These are phyloP conservation scores for Euplagia quadripunctaria DNA, from an alignment of 2,888 invertebrate species.

Conservation along the genomic window DNA sequence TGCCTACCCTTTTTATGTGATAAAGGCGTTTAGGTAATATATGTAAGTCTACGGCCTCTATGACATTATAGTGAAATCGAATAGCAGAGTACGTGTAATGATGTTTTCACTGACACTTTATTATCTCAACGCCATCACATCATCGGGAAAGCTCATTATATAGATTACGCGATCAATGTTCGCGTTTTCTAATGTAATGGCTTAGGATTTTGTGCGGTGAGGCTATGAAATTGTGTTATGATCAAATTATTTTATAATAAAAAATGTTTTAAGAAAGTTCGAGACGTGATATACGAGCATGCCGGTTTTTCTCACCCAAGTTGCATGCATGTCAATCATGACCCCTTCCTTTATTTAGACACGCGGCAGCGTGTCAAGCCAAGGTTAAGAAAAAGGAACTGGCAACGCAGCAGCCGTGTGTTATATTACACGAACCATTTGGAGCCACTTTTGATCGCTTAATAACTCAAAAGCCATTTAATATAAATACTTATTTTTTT, in stretches of 20 bases:
- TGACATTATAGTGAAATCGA: slow-evolving; percentile 44
- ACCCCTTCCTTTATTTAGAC: too few relatives aligned
- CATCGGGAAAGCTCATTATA: slow-evolving; percentile 50
- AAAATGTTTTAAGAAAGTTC: not conserved
- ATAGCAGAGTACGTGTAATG: slow-evolving; percentile 28
- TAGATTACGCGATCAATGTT: slow-evolving; percentile 42
- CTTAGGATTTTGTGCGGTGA: slow-evolving; percentile 18
- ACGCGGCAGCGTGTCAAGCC: too few relatives aligned
- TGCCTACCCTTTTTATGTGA: too few relatives aligned
- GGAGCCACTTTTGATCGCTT: too few relatives aligned
- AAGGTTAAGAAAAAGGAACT: too few relatives aligned
- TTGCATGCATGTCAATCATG: too few relatives aligned
- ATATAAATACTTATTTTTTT: too few relatives aligned
- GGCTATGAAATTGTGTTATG: not conserved
- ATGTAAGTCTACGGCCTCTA: not conserved
- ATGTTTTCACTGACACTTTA: slow-evolving; percentile 39
- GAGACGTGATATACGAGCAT: not conserved
- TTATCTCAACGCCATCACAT: slow-evolving; percentile 33
- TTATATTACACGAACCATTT: too few relatives aligned
- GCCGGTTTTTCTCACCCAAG: not conserved
- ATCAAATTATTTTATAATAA: slow-evolving; percentile 14
- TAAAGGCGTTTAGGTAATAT: too few relatives aligned
- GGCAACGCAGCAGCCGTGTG: too few relatives aligned
- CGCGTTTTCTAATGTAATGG: slow-evolving; percentile 45
- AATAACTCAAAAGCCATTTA: too few relatives aligned